Evolutionary conservation across 2,888 invertebrate genomes (phyloP).

Genomic region (Trilocha varians): DNA sequence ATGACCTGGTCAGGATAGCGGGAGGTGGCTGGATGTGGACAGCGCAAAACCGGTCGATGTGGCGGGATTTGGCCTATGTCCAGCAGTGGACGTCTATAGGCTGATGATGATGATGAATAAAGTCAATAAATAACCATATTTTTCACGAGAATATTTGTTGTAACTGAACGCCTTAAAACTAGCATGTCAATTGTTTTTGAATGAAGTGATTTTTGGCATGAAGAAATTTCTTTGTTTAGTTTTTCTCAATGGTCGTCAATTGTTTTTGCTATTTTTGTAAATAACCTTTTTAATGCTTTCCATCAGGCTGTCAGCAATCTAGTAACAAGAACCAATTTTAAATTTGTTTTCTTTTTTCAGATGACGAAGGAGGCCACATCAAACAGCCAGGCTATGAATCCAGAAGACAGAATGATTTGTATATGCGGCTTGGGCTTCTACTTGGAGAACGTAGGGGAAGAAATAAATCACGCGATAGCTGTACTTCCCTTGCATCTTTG

Average conservation of each 20-base stretch:
- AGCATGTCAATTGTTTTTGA: too few species aligned
- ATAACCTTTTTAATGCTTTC: neutral
- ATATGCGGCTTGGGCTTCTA: conserved; percentile 86
- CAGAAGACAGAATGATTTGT: conserved; percentile 79
- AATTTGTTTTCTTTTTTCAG: conserved; percentile 43
- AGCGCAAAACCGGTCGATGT: too few species aligned
- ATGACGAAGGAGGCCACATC: conserved; percentile 81
- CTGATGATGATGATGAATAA: too few species aligned
- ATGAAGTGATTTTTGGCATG: neutral
- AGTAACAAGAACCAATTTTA: neutral
- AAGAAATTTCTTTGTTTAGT: neutral
- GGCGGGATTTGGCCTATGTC: too few species aligned
- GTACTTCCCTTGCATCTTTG: conserved; percentile 72
- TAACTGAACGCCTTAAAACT: too few species aligned
- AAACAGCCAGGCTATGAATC: conserved; percentile 71
- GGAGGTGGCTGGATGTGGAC: too few species aligned
- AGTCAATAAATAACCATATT: too few species aligned
- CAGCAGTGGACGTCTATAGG: too few species aligned
- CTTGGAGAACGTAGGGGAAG: conserved; percentile 79
- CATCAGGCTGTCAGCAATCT: neutral
- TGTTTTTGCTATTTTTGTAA: neutral
- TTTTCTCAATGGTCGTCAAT: neutral
- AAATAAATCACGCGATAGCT: conserved; percentile 62
- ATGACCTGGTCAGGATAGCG: too few species aligned
- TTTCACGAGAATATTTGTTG: too few species aligned